Base-by-base conservation (phyloP, 1,140 invertebrate species). In the Cylas formicarius region DNA sequence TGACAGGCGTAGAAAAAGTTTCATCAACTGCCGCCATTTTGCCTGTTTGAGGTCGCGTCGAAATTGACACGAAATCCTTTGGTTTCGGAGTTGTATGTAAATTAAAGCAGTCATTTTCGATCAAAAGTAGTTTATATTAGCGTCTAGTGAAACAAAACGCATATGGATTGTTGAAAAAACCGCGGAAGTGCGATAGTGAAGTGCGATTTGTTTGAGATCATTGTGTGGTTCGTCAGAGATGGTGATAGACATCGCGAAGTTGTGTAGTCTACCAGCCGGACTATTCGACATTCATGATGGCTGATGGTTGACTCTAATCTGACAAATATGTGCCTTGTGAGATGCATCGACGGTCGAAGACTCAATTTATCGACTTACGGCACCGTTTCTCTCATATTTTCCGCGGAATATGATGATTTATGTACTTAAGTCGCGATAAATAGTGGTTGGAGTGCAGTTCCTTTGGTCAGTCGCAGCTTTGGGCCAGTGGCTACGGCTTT, bases 1-100 rank as follows among this genome's bases (percentile, higher is more conserved):
- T 85, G 82, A 86, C 84, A 84, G 85, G 82, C 82, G 81, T 84
- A 86, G 78, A 82, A 84, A 84, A 86, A 86, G 78, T 84, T 82
- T 84, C 82, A 83, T 84, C 83, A 86, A 42, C 82, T 86, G 82
- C 83, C 82, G 84, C 84, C 84, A 88, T 88, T 80, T 86, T 86
- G 81, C 76, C 75, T 77, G 75, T 75, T 73, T 74, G 74, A 76
- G 76, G 78, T 74, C 76, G 71, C 73, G 77, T 74, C 72, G 73
- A 77, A 77, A 74, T 78, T 77, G 70, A 70, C 71, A 72, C 71
- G 75, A 76, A 73, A 74, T 73, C 55, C 53, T 48, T 36, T 57
- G 55, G 56, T 57, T 57, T 52, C 58, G 34, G 54, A 55, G 41
- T 57, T 52, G 42, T 51, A 57, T 61, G 58, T 58, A 52, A 53